Base-by-base conservation (phyloP, 2,797 vertebrate species). In the Coccyzus lansbergi region DNA sequence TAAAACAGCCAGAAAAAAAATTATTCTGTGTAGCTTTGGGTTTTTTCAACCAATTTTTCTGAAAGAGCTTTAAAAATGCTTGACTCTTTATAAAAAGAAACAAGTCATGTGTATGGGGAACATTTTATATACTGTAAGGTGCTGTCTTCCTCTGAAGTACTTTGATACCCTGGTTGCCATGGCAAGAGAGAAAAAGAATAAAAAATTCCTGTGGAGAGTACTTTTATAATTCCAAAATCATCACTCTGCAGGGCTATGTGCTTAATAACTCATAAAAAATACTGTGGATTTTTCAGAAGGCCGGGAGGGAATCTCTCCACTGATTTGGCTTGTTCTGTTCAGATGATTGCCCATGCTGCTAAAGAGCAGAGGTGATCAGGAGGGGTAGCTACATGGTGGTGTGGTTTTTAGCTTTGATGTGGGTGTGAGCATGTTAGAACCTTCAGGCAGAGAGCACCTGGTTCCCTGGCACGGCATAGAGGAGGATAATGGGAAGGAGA, bases 211-310 rank as follows among this genome's bases (percentile, higher is more conserved):
- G 91, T 44, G 69, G 93, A 0, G 53, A 91, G 69, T 94, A 96
- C 92, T 88, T 96, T 85, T 86, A 31, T 91, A 87, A 93, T 62
- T 91, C 83, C 42, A 89, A 96, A 96, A 94, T 93, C 84, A 91
- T 86, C 44, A 20, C 91, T 94, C 91, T 87, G 86, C 60, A 58
- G 80, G 83, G n/a, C 69, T 93, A 80, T 91, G 55, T 81, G 90
- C 91, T 96, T 94, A 94, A 88, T 94, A 96, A 91, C 91, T 86
- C 71, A 36, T 72, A 26, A 89, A 90, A 86, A 93, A 26, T 7
- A 46, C 51, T 49, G 70, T 91, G 72, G 86, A 7, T 82, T 87
- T 95, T 96, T 76, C 60, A 62, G 58, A 56, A 40, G 52, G 31
- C 84, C 79, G 36, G 3, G 7, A 65, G 76, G 88, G 79, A 53